These are phyloP conservation scores for Drosophila pruinosa DNA, from an alignment of 1,140 invertebrate genomes.

Conservation along the genomic window DNA sequence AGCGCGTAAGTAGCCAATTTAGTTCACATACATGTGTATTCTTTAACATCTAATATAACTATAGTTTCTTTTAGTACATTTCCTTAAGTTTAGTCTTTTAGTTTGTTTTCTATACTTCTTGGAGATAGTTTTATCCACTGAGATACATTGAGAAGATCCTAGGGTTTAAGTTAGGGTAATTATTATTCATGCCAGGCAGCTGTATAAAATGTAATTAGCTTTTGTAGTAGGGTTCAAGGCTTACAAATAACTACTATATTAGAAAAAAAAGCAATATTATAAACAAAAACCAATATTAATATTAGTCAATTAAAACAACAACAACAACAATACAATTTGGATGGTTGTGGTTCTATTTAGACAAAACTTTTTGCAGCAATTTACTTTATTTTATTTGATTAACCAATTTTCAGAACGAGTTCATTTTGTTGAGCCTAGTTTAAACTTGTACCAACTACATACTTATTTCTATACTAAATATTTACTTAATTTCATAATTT, in stretches of 20 bases:
- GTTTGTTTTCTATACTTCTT: conserved; percentile 37
- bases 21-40: not conserved
- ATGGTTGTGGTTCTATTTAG: conserved; percentile 78
- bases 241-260: conserved; percentile 13
- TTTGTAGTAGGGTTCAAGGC: conserved; percentile 65
- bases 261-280: conserved; percentile 12
- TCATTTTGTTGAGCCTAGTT: conserved; percentile 39
- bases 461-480: conserved; percentile 60
- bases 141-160: conserved; percentile 15
- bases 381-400: conserved; percentile 30
- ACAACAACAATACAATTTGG: conserved; percentile 33
- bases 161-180: conserved; percentile 12
- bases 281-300: conserved; percentile 31
- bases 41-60: conserved; percentile 15
- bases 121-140: conserved; percentile 32
- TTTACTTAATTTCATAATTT: conserved; percentile 48
- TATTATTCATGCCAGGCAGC: conserved; percentile 19
- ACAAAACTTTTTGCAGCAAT: conserved; percentile 35
- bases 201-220: conserved; percentile 76
- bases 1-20: conserved; percentile 88
- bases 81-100: too few relatives aligned
- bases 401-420: conserved; percentile 40
- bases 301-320: conserved; percentile 39
- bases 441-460: conserved; percentile 31
- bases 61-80: too few relatives aligned